A percentile compares a stretch with the other conserved stretches of the same genome.
phyloP scores from a whole-genome alignment of 1,140 invertebrate genomes.

The Drosophila tropicalis region DNA sequence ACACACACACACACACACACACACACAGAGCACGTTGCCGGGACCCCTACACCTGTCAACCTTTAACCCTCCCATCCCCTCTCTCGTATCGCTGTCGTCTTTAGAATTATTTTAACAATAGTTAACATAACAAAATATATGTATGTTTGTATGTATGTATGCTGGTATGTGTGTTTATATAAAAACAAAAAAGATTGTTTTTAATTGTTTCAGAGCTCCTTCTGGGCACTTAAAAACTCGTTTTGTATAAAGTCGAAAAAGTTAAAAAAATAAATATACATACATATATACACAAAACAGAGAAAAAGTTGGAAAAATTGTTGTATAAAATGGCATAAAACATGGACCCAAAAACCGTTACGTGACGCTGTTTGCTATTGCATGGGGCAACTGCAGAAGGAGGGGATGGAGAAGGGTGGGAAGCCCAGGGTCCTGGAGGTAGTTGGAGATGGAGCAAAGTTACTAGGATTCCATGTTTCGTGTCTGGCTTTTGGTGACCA shows the following conservation, averaged over 20 bases:
- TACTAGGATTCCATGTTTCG: slow-evolving; percentile 41
- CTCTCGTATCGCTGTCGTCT: background rate
- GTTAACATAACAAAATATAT: slow-evolving; percentile 11
- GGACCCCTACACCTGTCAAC: background rate
- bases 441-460: background rate
- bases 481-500: slow-evolving; percentile 63
- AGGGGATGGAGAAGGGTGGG: background rate
- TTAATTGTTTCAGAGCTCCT: slow-evolving; percentile 11
- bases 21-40: background rate
- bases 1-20: background rate
- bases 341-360: slow-evolving; percentile 61
- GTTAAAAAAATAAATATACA: background rate
- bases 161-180: too few relatives aligned
- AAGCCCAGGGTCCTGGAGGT: background rate
- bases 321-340: slow-evolving; percentile 54
- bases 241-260: slow-evolving; percentile 42
- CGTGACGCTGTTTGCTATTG: slow-evolving; percentile 17
- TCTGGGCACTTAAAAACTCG: slow-evolving; percentile 49
- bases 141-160: background rate
- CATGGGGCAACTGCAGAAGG: background rate
- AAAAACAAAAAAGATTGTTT: background rate
- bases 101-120: slow-evolving; percentile 10
- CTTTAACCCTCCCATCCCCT: too few relatives aligned
- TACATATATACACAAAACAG: slow-evolving; percentile 9
- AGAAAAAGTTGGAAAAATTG: slow-evolving; percentile 18